These are phyloP conservation scores for Tenthredo livida DNA, from an alignment of 2,888 invertebrate species.

Conservation along the genomic window DNA sequence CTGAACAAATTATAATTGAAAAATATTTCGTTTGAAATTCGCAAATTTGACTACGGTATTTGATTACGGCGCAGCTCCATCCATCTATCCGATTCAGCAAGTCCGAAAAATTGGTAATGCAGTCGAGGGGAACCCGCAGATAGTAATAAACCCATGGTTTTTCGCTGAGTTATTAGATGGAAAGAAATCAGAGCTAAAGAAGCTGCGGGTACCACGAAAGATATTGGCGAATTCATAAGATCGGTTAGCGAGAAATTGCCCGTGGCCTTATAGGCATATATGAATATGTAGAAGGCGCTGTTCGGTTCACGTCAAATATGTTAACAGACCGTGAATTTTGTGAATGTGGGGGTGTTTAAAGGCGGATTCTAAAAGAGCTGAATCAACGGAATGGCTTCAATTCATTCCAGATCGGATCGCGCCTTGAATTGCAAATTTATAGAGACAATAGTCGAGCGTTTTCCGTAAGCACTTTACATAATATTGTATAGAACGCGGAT, in stretches of 20 bases:
- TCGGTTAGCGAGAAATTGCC: background rate
- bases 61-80: background rate
- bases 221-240: background rate
- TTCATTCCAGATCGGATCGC: slow-evolving; percentile 34
- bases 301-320: background rate
- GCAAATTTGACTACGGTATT: background rate
- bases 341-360: background rate
- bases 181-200: background rate
- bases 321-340: slow-evolving; percentile 9
- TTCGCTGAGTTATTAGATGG: background rate
- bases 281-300: slow-evolving; percentile 16
- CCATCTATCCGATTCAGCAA: background rate
- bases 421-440: slow-evolving; percentile 28
- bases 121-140: background rate
- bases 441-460: background rate
- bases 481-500: background rate
- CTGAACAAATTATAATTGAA: too few species aligned
- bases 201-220: background rate
- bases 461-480: slow-evolving; percentile 31
- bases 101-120: background rate
- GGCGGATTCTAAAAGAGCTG: slow-evolving; percentile 16
- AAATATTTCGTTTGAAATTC: background rate
- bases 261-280: background rate
- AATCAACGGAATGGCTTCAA: slow-evolving; percentile 23
- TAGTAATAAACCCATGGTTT: background rate